Evolutionary conservation across 2,113 vertebrate genomes (phyloP).

Genomic region (Chamaea fasciata): DNA sequence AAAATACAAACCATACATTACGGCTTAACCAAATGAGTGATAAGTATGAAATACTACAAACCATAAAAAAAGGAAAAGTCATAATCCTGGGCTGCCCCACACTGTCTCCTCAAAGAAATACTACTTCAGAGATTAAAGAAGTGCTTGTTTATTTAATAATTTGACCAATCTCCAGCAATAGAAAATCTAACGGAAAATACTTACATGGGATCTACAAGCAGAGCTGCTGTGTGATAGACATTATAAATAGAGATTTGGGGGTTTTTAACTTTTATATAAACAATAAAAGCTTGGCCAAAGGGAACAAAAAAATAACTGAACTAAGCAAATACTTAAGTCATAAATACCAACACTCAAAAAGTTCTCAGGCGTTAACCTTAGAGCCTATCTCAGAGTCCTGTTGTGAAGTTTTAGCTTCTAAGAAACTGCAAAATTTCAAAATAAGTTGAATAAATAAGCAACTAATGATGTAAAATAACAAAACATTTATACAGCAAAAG

Average conservation of each 20-base stretch:
- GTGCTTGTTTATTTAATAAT: background rate
- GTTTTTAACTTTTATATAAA: background rate
- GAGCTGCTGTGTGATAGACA: background rate
- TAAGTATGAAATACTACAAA: slow-evolving; percentile 11
- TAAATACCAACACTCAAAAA: background rate
- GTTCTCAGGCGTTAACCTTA: background rate
- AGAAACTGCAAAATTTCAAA: background rate
- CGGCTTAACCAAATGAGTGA: background rate
- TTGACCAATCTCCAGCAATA: background rate
- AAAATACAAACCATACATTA: background rate
- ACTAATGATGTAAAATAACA: background rate
- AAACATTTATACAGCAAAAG: background rate
- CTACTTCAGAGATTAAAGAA: background rate
- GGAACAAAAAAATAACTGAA: background rate
- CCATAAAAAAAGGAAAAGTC: background rate
- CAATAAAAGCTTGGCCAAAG: background rate
- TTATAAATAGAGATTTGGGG: background rate
- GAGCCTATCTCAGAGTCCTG: background rate
- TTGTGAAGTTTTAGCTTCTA: background rate
- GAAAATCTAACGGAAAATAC: background rate
- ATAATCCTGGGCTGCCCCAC: background rate
- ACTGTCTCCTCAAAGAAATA: background rate
- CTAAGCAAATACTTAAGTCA: background rate
- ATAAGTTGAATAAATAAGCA: background rate
- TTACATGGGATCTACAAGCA: background rate